phyloP scores from a whole-genome alignment of 2,113 vertebrate genomes.

The Vulpes vulpes region DNA sequence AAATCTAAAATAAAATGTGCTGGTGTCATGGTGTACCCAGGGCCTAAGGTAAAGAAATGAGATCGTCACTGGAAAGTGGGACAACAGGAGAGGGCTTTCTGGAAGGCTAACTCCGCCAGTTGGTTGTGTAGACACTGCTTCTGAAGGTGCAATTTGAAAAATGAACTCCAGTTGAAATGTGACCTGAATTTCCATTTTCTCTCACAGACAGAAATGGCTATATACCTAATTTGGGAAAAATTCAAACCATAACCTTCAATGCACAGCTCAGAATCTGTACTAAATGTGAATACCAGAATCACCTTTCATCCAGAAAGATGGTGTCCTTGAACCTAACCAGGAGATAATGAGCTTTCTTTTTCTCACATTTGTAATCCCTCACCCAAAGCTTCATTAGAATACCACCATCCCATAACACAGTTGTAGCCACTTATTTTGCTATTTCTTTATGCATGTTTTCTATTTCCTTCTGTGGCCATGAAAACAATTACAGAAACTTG shows the following conservation, averaged over 20 bases:
- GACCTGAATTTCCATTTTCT: conserved; percentile 79
- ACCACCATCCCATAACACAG: neutral
- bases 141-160: conserved; percentile 70
- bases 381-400: conserved; percentile 71
- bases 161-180: conserved; percentile 73
- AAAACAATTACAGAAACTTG: conserved; percentile 44
- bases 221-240: conserved; percentile 76
- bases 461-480: conserved; percentile 50
- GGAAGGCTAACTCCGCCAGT: neutral
- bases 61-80: neutral
- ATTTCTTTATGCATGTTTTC: conserved; percentile 9
- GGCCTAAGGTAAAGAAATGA: neutral
- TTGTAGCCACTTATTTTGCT: conserved; percentile 47
- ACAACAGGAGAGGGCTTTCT: conserved; percentile 1
- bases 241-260: conserved; percentile 73
- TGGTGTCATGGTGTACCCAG: neutral
- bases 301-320: conserved; percentile 76
- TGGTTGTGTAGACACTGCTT: conserved; percentile 56
- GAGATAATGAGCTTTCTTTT: conserved; percentile 76
- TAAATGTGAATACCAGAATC: conserved; percentile 66
- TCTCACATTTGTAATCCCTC: conserved; percentile 68
- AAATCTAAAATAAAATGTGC: conserved; percentile 65
- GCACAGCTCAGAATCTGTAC: conserved; percentile 68
- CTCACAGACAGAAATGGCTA: conserved; percentile 56
- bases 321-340: conserved; percentile 70